Percentiles rank a stretch among this genome's conserved stretches.
phyloP scores from a whole-genome alignment of 1,140 invertebrate genomes.

The Phymastichus coffea region DNA sequence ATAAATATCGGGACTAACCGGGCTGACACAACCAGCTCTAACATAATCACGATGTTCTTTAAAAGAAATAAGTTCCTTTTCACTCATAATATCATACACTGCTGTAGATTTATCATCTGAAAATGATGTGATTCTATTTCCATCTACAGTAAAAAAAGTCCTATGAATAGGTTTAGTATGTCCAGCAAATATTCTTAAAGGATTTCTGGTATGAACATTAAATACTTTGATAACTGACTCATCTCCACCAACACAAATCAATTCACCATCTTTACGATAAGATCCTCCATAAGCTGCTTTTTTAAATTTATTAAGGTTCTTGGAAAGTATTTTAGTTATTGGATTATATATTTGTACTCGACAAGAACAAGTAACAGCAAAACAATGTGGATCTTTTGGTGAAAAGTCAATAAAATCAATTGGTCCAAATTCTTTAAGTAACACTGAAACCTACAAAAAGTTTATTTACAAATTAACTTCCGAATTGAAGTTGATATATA shows the following conservation, averaged over 20 bases:
- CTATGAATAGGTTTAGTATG: conserved; percentile 72
- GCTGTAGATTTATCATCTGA: conserved; percentile 90
- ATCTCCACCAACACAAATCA: conserved; percentile 85
- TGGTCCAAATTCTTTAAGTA: conserved; percentile 89
- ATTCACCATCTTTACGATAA: conserved; percentile 82
- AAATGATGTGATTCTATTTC: conserved; percentile 81
- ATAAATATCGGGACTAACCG: conserved; percentile 72
- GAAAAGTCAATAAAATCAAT: conserved; percentile 91
- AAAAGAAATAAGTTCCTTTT: conserved; percentile 69
- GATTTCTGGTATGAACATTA: conserved; percentile 77
- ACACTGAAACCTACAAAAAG: conserved; percentile 60
- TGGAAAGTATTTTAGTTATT: conserved; percentile 78
- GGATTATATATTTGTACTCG: conserved; percentile 91
- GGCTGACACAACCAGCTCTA: conserved; percentile 76
- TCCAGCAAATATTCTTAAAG: conserved; percentile 64
- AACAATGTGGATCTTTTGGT: conserved; percentile 80
- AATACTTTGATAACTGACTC: conserved; percentile 86
- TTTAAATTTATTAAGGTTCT: conserved; percentile 84
- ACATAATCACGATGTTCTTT: conserved; percentile 74
- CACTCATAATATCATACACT: conserved; percentile 88
- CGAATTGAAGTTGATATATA: conserved; percentile 11
- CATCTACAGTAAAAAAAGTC: conserved; percentile 78
- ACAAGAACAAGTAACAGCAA: conserved; percentile 88
- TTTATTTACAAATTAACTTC: not conserved
- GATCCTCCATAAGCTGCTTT: conserved; percentile 83